Base-by-base conservation (phyloP, 2,888 invertebrate genomes). In the Euplagia quadripunctaria region DNA sequence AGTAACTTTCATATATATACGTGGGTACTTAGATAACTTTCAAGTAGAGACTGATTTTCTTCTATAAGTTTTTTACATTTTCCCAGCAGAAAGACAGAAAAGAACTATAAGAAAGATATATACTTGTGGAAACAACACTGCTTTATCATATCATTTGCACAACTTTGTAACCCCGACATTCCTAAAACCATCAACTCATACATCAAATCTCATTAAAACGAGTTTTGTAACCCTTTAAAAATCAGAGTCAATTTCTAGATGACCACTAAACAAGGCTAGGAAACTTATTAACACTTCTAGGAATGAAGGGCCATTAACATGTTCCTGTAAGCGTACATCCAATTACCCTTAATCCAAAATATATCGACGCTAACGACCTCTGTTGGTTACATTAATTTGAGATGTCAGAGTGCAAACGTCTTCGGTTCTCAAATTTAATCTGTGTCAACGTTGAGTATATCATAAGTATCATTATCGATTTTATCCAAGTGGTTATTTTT, bases 291-390 rank as follows among this genome's bases (percentile, higher is more conserved):
- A 61, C 31, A 61, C 31, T 12, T 6, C 6, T 4, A 12, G 31
- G 31, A 61, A 61, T 12, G 20, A 31, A 31, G 14, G 14, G 14
- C 61, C 61, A 61, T 61, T 61, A 71, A 58, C 52, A 55, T 58
- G 64, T 73, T 73, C 52, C 64, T 63, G 51, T 70, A 63, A 64
- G 70, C 43, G 42, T 20, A 11, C 64, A 74, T 64, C 58, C 70
- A 73, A 75, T 82, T 76, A 73, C 58, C 64, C 11, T 20, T 80
- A 75, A 77, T 76, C 66, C 67, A 74, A 66, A 76, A 72, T 64
- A 69, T 67, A 66, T 68, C 70, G 70, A 72, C 73, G 61, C 68
- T 74, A 61, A 67, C 70, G 67, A 72, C 69, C 71, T 72, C 70
- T 74, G 41, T 16, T 61, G 52, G 68, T 75, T 64, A 74, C 70